A percentile compares a stretch with the other conserved stretches of the same genome.
Conservation (phyloP, 2,888 invertebrate species). For the Silvanus unidentatus region DNA sequence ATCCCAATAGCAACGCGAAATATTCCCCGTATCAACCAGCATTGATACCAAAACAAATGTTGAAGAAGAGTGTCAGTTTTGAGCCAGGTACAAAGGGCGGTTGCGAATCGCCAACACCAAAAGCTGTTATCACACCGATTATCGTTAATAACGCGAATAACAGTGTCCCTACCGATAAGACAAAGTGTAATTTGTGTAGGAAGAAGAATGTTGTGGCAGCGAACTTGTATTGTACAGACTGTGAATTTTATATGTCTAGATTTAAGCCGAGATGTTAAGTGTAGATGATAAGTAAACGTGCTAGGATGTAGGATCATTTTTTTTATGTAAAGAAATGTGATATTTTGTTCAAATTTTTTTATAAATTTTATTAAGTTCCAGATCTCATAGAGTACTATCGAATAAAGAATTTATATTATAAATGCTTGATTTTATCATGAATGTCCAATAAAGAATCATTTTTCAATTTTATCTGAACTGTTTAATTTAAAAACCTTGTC, state of each 20-base stretch:
- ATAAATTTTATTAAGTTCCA: conserved; percentile 9
- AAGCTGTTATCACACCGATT: conserved; percentile 42
- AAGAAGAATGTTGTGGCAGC: conserved; percentile 76
- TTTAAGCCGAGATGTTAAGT: conserved; percentile 60
- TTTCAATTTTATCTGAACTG: too few species aligned
- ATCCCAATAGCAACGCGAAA: conserved; percentile 34
- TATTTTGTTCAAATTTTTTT: conserved; percentile 26
- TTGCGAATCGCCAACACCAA: conserved; percentile 32
- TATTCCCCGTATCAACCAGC: conserved; percentile 60
- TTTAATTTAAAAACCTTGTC: too few species aligned
- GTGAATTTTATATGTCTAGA: conserved; percentile 87
- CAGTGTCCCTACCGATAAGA: conserved; percentile 49
- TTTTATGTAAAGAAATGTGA: conserved; percentile 17
- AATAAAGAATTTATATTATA: too few species aligned
- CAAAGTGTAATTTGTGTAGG: conserved; percentile 79
- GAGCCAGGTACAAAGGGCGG: conserved; percentile 68
- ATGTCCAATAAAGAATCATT: too few species aligned
- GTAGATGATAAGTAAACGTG: conserved; percentile 9
- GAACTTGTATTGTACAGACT: conserved; percentile 80
- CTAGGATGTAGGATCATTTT: background rate
- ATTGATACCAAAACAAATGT: conserved; percentile 53
- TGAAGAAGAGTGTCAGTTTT: conserved; percentile 67
- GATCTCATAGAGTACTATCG: background rate
- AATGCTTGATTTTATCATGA: too few species aligned
- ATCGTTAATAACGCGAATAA: conserved; percentile 42